Base-by-base conservation (phyloP, 2,888 invertebrate genomes). In the Phalera bucephala region DNA sequence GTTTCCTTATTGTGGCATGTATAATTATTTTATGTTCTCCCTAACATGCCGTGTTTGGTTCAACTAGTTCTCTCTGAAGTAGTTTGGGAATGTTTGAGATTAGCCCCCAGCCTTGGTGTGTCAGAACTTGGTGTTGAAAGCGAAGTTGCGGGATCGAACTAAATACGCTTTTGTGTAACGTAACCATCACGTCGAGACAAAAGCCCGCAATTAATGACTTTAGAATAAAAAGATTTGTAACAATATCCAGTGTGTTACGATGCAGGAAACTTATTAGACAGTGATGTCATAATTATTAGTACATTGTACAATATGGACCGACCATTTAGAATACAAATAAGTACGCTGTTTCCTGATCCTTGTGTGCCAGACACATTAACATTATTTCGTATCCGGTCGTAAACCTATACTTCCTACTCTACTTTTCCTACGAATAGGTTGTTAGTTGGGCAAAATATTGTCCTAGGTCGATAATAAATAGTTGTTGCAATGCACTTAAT, bases 51-150 rank as follows among this genome's bases (percentile, higher is more conserved):
- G 20, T 36, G 11, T 2, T 25, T 31, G 22, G 19, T 33, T 30
- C 15, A 30, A 31, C 28, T 25, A 39, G 34, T 27, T 31, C 20
- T 32, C 9, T 27, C 31, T 19, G 50, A 66, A 72, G 64, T 63
- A 58, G 57, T 67, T 72, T 45, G 43, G 55, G 40, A 60, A 71
- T 61, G 59, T 60, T 67, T 58, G 41, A 49, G 49, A 68, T 33
- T 45, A 35, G 31, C 42, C 17, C 1, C 19, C 17, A 19, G 10
- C 11, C 36, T 22, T 11, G 35, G 34, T 29, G 27, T 11, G 27
- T 9, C 46, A 39, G 37, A 44, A 49, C 38, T 52, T 27, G 15
- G 27, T 10, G 22, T 31, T 33, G 34, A 35, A 39, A 52, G 35
- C 21, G 31, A 38, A 25, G 22, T 34, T 32, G 10, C 29, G 3